Conservation (phyloP, 2,797 vertebrate genomes). For the Micromesistius poutassou region DNA sequence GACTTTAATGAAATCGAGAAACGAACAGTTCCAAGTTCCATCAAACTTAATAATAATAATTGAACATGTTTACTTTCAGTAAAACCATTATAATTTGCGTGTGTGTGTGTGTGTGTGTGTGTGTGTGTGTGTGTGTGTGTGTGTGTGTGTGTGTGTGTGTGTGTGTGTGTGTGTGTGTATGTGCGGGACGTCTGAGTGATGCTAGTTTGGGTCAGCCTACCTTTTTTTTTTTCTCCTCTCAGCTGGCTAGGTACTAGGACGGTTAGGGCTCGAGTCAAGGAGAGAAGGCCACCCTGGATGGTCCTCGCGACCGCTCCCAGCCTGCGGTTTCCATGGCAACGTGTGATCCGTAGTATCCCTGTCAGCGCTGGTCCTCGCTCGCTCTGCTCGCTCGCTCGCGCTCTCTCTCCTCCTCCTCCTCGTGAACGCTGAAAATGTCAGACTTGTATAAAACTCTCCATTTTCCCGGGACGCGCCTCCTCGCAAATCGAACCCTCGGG, state of each 20-base stretch:
- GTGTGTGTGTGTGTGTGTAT: too few species aligned
- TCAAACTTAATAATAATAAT: too few species aligned
- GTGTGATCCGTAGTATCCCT: conserved; percentile 58
- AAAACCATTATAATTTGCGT: background rate
- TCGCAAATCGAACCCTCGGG: background rate
- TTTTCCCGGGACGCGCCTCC: background rate
- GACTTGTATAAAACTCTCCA: background rate
- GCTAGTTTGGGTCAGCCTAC: background rate
- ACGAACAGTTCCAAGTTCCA: too few species aligned
- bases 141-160: too few species aligned
- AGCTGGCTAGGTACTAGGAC: background rate
- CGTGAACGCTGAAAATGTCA: background rate
- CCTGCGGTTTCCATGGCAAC: conserved; percentile 73
- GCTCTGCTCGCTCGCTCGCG: too few species aligned
- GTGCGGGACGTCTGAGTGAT: background rate
- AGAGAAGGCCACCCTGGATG: conserved; percentile 61
- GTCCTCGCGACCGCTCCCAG: conserved; percentile 69
- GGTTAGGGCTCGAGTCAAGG: conserved; percentile 55
- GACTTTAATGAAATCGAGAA: background rate
- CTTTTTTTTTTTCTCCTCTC: too few species aligned
- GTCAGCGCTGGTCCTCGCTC: conserved; percentile 15
- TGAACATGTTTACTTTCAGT: background rate
- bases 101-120: background rate
- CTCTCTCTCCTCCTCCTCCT: conserved; percentile 39
- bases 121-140: too few species aligned